Conservation (phyloP, 1,140 invertebrate species). For the Drosophila asahinai region DNA sequence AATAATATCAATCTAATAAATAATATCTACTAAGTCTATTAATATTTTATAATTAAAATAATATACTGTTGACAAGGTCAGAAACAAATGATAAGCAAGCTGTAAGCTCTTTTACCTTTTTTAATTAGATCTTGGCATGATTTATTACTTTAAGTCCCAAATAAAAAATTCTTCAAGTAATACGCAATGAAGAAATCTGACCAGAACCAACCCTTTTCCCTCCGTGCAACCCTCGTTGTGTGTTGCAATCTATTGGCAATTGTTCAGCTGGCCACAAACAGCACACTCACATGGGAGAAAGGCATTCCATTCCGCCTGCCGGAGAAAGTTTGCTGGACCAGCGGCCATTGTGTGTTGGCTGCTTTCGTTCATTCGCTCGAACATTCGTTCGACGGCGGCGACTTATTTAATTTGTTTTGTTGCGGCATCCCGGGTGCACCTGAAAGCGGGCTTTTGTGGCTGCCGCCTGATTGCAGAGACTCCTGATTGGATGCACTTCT, state of each 20-base stretch:
- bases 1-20: too few relatives aligned
- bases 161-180: too few relatives aligned
- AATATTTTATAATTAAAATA: too few relatives aligned
- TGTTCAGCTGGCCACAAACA: slow-evolving; percentile 38
- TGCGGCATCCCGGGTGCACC: slow-evolving; percentile 34
- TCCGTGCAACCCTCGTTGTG: neutral
- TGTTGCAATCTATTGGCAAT: slow-evolving; percentile 47
- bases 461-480: slow-evolving; percentile 20
- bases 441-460: slow-evolving; percentile 24
- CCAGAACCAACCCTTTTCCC: neutral
- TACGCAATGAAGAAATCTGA: too few relatives aligned
- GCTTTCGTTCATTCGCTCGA: slow-evolving; percentile 2
- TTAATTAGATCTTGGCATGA: neutral
- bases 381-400: slow-evolving; percentile 13
- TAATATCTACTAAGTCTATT: too few relatives aligned
- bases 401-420: slow-evolving; percentile 53
- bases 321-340: slow-evolving; percentile 36
- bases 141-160: neutral
- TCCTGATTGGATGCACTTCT: slow-evolving; percentile 29
- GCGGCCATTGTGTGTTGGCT: slow-evolving; percentile 26
- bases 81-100: too few relatives aligned
- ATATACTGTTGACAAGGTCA: too few relatives aligned
- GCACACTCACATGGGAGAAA: slow-evolving; percentile 36
- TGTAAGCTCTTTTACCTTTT: too few relatives aligned
- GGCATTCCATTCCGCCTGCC: slow-evolving; percentile 34